A percentile compares a stretch with the other conserved stretches of the same genome.
phyloP scores from a whole-genome alignment of 2,113 vertebrate genomes.

The Ifrita kowaldi region DNA sequence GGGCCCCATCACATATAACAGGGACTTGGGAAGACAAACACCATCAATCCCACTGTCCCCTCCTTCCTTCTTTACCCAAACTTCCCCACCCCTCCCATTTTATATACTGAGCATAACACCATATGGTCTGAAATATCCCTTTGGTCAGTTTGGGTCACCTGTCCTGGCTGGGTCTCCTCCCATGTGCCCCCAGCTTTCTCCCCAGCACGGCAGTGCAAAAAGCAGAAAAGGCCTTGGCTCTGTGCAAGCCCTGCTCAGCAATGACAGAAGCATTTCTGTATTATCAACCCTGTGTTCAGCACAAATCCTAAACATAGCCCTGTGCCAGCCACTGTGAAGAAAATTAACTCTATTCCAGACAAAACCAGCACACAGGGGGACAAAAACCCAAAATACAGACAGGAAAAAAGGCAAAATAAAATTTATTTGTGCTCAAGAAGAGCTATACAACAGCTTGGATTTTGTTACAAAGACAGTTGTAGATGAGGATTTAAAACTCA shows the following conservation, averaged over 20 bases:
- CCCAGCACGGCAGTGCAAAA: background rate
- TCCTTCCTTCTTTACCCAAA: background rate
- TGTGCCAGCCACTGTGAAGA: background rate
- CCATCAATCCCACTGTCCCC: background rate
- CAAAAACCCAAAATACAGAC: background rate
- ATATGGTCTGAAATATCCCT: background rate
- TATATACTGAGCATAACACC: no score
- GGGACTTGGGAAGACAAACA: background rate
- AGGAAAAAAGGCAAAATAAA: background rate
- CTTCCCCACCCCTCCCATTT: background rate
- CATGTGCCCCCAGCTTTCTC: background rate
- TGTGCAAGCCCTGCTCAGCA: background rate
- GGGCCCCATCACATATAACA: fast-evolving
- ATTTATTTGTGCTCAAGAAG: background rate
- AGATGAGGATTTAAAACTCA: background rate
- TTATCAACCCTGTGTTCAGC: background rate
- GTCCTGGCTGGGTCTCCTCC: background rate
- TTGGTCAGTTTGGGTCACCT: background rate
- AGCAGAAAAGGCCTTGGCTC: background rate
- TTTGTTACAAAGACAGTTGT: background rate
- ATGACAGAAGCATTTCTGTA: background rate
- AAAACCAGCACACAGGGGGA: fast-evolving
- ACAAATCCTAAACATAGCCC: background rate
- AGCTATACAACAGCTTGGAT: background rate
- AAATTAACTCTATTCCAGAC: background rate